phyloP scores from a whole-genome alignment of 1,140 invertebrate species.

The Aphelenchoides avenae region DNA sequence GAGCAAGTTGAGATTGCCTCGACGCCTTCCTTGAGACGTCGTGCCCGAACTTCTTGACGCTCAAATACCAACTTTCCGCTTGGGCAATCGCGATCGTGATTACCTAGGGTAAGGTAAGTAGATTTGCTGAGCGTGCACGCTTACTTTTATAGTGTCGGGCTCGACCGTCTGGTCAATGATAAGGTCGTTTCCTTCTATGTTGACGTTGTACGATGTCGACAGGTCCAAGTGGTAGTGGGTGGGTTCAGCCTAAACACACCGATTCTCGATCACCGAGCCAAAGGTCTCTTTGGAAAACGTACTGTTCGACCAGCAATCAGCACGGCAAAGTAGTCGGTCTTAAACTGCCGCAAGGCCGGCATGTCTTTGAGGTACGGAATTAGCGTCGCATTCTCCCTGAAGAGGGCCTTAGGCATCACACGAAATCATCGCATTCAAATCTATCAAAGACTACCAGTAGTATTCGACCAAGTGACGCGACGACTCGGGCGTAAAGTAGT shows the following conservation, averaged over 20 bases:
- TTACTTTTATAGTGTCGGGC: conserved; percentile 35
- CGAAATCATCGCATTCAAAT: too few relatives aligned
- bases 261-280: conserved; percentile 7
- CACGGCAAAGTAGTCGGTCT: conserved; percentile 40
- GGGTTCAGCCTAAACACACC: conserved; percentile 17
- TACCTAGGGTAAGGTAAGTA: conserved; percentile 19
- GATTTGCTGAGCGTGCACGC: conserved; percentile 3
- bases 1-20: too few relatives aligned
- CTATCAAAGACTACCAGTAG: too few relatives aligned
- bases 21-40: too few relatives aligned
- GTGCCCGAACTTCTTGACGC: too few relatives aligned
- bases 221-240: conserved; percentile 42
- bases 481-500: conserved; percentile 16
- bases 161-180: conserved; percentile 28
- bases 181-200: conserved; percentile 40
- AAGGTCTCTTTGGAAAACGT: background rate
- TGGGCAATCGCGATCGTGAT: conserved; percentile 40
- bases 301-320: conserved; percentile 34
- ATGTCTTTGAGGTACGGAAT: conserved; percentile 42
- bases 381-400: conserved; percentile 33
- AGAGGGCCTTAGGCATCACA: too few relatives aligned
- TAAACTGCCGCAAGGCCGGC: conserved; percentile 31
- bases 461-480: conserved; percentile 11
- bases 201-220: conserved; percentile 39
- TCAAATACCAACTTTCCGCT: conserved; percentile 42